Conservation (phyloP, 2,888 invertebrate species). For the Cephalotes varians region DNA sequence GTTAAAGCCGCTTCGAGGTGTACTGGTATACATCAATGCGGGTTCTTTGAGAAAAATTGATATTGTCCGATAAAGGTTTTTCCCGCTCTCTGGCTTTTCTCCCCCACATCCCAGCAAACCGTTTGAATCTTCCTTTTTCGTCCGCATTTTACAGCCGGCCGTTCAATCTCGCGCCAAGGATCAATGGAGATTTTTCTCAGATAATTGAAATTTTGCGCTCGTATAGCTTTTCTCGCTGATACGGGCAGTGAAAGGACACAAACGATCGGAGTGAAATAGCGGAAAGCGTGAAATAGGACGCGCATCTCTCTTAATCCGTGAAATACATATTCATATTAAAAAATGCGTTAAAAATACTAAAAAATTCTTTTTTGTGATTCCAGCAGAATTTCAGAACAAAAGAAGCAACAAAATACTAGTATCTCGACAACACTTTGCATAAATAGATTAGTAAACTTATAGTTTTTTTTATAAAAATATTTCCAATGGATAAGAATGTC, state of each 20-base stretch:
- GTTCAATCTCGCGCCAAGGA: slow-evolving; percentile 48
- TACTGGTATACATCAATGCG: slow-evolving; percentile 4
- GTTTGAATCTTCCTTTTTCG: slow-evolving; percentile 56
- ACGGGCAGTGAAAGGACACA: slow-evolving; percentile 29
- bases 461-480: not conserved
- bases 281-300: slow-evolving; percentile 40
- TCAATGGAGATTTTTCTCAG: slow-evolving; percentile 53
- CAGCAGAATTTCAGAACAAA: not conserved
- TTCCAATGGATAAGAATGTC: not conserved
- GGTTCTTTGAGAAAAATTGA: slow-evolving; percentile 53
- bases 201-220: slow-evolving; percentile 46
- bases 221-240: slow-evolving; percentile 36
- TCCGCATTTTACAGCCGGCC: slow-evolving; percentile 53
- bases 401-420: not conserved
- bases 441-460: not conserved
- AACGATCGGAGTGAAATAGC: slow-evolving; percentile 10
- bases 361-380: not conserved
- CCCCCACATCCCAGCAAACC: slow-evolving; percentile 27
- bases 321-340: not conserved
- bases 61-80: slow-evolving; percentile 47
- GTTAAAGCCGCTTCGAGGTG: slow-evolving; percentile 33
- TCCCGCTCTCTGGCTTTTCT: slow-evolving; percentile 21
- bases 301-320: slow-evolving; percentile 30
- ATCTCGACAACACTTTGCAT: no score
- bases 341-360: not conserved